Base-by-base conservation (phyloP, 2,888 invertebrate genomes). In the Gastrophysa polygoni region DNA sequence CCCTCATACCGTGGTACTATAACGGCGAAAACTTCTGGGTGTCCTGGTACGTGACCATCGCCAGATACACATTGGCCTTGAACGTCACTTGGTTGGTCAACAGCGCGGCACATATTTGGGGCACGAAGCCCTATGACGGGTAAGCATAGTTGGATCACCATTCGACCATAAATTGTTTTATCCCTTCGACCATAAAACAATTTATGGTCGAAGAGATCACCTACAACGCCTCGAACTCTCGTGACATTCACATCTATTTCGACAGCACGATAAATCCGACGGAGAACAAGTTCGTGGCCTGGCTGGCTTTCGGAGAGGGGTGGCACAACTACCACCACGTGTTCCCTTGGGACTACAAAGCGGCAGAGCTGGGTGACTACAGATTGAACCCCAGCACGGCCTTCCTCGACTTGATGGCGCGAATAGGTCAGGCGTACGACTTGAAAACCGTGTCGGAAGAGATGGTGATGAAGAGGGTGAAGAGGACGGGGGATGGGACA, bases 251-350 rank as follows among this genome's bases (percentile, higher is more conserved):
- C 14, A 16, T 50, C 46, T 48, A 34, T 54, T 32, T 66, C 71
- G 71, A 14, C 28, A 91, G 93, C 71, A 82, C 84, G 77, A 91
- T 96, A 73, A 91, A 88, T 78, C 94, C 96, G 0, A 83, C 86
- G 0, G 90, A 96, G 81, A 95, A 92, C 78, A 84, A 85, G 68
- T 82, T 84, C 0, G 94, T 95, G 0, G 88, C 93, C 0, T 73
- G 91, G 0, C 75, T 89, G 18, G 88, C 92, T 0, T 84, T 92
- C 81, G 94, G 94, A 0, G 94, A 94, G 80, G 96, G 96, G 3
- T 96, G 93, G 91, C 96, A 96, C 83, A 96, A 96, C 82, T 96
- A 93, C 81, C 96, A 96, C 79, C 96, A 96, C 81, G 90, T 91
- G 0, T 96, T 96, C 81, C 95, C 95, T 0, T 93, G 93, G 90